Base-by-base conservation (phyloP, 2,113 vertebrate genomes). In the Hiodon alosoides region DNA sequence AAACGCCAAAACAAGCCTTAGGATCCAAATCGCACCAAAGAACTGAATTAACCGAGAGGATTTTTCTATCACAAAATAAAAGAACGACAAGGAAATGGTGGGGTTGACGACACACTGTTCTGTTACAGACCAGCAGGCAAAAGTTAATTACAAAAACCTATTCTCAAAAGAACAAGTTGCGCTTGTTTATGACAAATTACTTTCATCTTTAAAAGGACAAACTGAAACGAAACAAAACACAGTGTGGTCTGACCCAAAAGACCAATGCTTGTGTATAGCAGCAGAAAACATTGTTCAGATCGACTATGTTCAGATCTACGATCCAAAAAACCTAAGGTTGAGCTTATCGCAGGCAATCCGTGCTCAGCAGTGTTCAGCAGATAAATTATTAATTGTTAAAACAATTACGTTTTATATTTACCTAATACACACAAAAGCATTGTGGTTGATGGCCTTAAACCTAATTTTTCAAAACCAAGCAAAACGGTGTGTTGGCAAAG, bases 1-100 rank as follows among this genome's bases (percentile, higher is more conserved):
- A 79, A 72, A 72, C 73, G 62, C 71, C 16, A 75, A 73, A 79
- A 11, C 79, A 80, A 82, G 31, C 81, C 84, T 81, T 77, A 79
- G 78, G 76, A n/a, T 78, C 68, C 51, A 48, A 10, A 57, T 10
- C 54, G 54, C 31, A 31, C 31, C 31, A 31, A 31, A 10, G 31
- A 66, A 66, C 17, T 47, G 64, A 46, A 66, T 46, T 9, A 11
- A 3, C 5, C 10, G 31, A 47, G 4, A 66, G 64, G 46, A 48
- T 66, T 9, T 7, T 64, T 2, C 14, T 47, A 9, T 66, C 4
- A 7, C 64, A 66, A 6, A 66, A 66, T 66, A 46, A 31, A 66
- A 47, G 17, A 55, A n/a, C 68, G 2, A 60, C 1, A 61, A 11
- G 59, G 6, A 65, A n/a, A 65, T 13, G 31, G 31, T 31, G 31